Evolutionary conservation across 37 sponge, comb jelly and placozoan genomes (phyloP), one percentile per base, ranked within the genome.

Genomic region (Theonella swinhoei): DNA sequence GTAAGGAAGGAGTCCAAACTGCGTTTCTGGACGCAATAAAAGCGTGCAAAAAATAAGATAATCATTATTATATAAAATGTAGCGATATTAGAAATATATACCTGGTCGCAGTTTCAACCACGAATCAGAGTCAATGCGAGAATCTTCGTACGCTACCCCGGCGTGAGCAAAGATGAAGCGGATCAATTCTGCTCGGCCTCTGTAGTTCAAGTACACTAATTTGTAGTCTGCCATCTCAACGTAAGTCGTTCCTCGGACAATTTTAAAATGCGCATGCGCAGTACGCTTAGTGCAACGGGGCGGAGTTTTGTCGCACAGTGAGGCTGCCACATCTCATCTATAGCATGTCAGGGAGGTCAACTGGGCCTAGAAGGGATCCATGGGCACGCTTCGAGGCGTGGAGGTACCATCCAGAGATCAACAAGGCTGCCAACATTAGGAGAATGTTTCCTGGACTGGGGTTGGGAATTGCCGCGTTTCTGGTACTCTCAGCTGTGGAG

Each of bases 401-500:
- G 95, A 80, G 95, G 23, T 80, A 94, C 42, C 82, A 81, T 0
- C 86, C 92, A n/a, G 86, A 85, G 29, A 79, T 91, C 14, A 90
- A 74, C 63, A 80, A 39, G 39, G 14, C 60, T 39, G 92, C 92
- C 22, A 88, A 88, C 43, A 36, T 86, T 43, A 81, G 85, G 43
- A 39, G 83, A 22, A 81, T 93, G 80, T 87, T 96, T 19, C 94
- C 94, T 38, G 96, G 96, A 0, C 78, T 96, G 5, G 81, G 82
- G 4, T 67, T 90, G 64, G 96, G 96, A 0, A 63, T 96, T 64
- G 94, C 78, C 38, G 91, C 91, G 7, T 96, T 96, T 65, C 67
- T 96, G 35, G 89, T 90, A 1, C 62, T 93, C 29, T 59, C 79
- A 23, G 91, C 91, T 1, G 30, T 88, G 11, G 96, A 96, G 43